phyloP scores from a whole-genome alignment of 2,113 vertebrate species.

The Procapra przewalskii region DNA sequence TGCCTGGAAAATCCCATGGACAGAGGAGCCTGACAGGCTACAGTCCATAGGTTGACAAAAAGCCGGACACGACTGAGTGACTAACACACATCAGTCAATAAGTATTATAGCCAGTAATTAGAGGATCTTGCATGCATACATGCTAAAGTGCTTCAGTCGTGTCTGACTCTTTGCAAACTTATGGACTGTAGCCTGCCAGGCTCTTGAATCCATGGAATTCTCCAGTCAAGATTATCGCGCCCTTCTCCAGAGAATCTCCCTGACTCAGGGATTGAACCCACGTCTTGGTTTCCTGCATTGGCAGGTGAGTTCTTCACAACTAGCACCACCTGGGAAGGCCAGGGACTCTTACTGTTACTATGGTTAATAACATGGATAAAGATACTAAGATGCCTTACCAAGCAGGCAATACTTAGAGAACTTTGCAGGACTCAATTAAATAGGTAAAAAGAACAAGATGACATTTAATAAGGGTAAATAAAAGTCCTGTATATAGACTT shows the following conservation, averaged over 20 bases:
- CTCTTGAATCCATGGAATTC: neutral
- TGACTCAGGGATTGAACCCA: neutral
- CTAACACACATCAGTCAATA: neutral
- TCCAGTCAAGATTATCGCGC: neutral
- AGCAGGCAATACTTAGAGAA: neutral
- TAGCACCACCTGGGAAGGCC: neutral
- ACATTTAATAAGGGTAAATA: neutral
- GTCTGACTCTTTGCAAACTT: neutral
- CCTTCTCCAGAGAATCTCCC: neutral
- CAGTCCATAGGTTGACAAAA: neutral
- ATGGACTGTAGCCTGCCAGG: neutral
- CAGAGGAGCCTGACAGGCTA: neutral
- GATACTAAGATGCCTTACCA: neutral
- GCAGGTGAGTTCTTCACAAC: neutral
- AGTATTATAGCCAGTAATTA: neutral
- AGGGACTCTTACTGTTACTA: neutral
- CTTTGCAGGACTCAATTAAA: neutral
- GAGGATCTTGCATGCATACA: neutral
- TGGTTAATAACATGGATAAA: neutral
- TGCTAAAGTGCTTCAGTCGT: neutral
- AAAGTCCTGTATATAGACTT: neutral
- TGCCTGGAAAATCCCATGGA: neutral
- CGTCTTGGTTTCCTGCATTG: neutral
- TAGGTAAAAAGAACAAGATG: neutral
- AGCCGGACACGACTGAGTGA: rapidly evolving